Evolutionary conservation across 92 coral and sea anemone genomes (phyloP), one percentile per base, ranked within the genome.

Genomic region (Parazoanthus atlanticus): DNA sequence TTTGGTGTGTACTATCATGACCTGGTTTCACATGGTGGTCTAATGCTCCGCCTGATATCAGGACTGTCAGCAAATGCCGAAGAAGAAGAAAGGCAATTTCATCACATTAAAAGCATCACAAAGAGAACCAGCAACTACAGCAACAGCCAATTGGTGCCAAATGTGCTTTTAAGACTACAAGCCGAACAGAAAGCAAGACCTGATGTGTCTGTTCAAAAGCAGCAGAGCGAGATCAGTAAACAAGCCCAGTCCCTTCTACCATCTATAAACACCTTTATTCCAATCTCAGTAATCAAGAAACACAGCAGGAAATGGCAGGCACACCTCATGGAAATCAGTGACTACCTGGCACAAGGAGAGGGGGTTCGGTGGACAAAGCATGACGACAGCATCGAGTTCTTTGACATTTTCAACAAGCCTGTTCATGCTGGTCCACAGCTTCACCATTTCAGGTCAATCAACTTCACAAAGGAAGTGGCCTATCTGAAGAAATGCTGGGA

Each of bases 311-410:
- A 89, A 74, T n/a, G n/a, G n/a, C n/a, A n/a, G n/a, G n/a, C n/a
- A n/a, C n/a, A n/a, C n/a, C n/a, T n/a, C n/a, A n/a, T n/a, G 79
- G 52, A 26, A n/a, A 93, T 93, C 47, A 78, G 93, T 33, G 92
- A 94, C 88, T 94, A 34, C 74, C 67, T 94, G 31, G 52, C 77
- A 61, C 88, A 90, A 69, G 94, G 94, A 38, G 80, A 89, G 47
- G 86, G 94, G 0, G 87, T 91, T 0, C 93, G 95, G 92, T 90
- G 97, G 96, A 90, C 38, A 11, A 93, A 93, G 26, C 91, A 89
- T 65, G 93, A 80, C 34, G 89, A 86, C 43, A 25, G 46, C 75
- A 88, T 90, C 77, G 91, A 92, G 79, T 94, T 92, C 86, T 89
- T 92, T 81, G 94, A 94, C 73, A 92, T 83, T n/a, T 82, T 77